Conservation (phyloP, 2,888 invertebrate genomes). For the Heliconius sara region DNA sequence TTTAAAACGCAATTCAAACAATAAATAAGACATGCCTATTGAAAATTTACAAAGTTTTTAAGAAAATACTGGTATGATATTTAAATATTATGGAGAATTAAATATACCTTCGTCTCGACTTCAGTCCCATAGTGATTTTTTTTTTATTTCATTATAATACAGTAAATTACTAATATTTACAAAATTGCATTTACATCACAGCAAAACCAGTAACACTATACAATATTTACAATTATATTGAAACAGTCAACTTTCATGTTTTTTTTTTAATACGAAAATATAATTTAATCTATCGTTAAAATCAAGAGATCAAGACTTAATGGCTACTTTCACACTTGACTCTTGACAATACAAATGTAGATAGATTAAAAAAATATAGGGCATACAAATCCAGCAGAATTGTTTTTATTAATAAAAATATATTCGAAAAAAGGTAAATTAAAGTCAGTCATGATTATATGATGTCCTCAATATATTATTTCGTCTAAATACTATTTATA, state of each 20-base stretch:
- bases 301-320: slow-evolving; percentile 73
- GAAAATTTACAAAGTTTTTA: slow-evolving; percentile 10
- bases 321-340: slow-evolving; percentile 39
- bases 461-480: not conserved
- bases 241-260: slow-evolving; percentile 62
- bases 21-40: slow-evolving; percentile 11
- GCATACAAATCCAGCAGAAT: not conserved
- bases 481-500: slow-evolving; percentile 6
- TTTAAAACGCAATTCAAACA: slow-evolving; percentile 7
- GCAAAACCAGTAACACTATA: slow-evolving; percentile 74
- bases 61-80: slow-evolving; percentile 24
- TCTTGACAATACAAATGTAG: not conserved
- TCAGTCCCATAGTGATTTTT: slow-evolving; percentile 27
- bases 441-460: not conserved
- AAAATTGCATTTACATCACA: slow-evolving; percentile 55
- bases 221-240: slow-evolving; percentile 67
- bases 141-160: slow-evolving; percentile 25
- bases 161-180: slow-evolving; percentile 42
- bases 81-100: slow-evolving; percentile 27
- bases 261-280: slow-evolving; percentile 75
- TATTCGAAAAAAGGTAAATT: not conserved
- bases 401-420: not conserved
- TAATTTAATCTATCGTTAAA: slow-evolving; percentile 73
- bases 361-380: not conserved
- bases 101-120: slow-evolving; percentile 17